Evolutionary conservation across 2,888 invertebrate species (phyloP).

Genomic region (Cheilosia impressa): DNA sequence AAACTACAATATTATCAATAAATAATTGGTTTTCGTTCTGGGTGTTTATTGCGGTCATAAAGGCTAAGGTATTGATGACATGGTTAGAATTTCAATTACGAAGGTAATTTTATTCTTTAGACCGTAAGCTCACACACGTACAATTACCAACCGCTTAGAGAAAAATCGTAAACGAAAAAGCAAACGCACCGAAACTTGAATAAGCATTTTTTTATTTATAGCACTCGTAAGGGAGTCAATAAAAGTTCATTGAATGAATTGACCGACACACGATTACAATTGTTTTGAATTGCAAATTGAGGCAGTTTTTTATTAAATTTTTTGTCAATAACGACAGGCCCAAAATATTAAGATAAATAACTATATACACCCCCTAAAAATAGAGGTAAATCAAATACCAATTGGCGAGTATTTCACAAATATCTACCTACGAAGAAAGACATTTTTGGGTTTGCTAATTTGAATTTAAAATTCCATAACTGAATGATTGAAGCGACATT

Average conservation of each 20-base stretch:
- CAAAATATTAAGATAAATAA: too few species aligned
- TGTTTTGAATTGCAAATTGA: conserved; percentile 42
- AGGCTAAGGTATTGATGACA: neutral
- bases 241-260: conserved; percentile 48
- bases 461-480: neutral
- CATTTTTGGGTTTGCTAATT: neutral
- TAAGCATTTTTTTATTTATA: conserved; percentile 8
- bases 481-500: conserved; percentile 27
- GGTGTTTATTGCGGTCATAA: neutral
- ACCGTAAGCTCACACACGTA: neutral
- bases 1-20: neutral
- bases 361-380: too few species aligned
- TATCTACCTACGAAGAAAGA: too few species aligned
- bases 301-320: neutral
- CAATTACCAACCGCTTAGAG: neutral
- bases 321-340: neutral
- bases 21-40: neutral
- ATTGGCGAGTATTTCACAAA: too few species aligned
- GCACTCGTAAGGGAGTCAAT: conserved; percentile 9
- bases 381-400: too few species aligned
- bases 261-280: conserved; percentile 20
- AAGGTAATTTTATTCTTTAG: neutral
- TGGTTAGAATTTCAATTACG: conserved; percentile 3
- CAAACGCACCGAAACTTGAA: neutral
- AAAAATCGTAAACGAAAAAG: neutral